A percentile compares a stretch with the other conserved stretches of the same genome.
These are phyloP conservation scores for Cettia cetti DNA, from an alignment of 2,113 vertebrate species.

Conservation along the genomic window DNA sequence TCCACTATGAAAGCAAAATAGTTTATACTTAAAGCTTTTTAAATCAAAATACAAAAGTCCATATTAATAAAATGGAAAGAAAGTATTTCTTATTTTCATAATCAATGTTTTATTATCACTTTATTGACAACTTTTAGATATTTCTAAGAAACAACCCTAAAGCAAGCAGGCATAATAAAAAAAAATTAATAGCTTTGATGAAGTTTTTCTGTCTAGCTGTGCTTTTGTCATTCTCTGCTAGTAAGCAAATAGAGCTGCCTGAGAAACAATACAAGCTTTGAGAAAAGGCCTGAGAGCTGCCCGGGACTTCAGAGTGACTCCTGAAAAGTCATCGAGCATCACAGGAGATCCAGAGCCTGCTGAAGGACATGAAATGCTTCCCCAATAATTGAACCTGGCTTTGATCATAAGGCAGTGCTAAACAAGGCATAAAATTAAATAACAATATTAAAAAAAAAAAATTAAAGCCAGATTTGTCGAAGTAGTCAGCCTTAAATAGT, in stretches of 20 bases:
- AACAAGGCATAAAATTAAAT: background rate
- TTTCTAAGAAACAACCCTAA: background rate
- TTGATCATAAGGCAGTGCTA: background rate
- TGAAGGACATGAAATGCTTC: background rate
- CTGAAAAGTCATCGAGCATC: background rate
- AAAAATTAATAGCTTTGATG: background rate
- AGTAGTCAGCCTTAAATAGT: background rate
- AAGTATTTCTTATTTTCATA: background rate
- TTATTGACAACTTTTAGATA: background rate
- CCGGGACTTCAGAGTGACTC: fast-evolving
- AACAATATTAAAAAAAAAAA: background rate
- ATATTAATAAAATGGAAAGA: background rate
- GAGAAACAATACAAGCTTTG: background rate
- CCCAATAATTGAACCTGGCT: background rate
- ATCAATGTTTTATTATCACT: background rate
- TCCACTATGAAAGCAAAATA: background rate
- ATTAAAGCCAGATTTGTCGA: background rate
- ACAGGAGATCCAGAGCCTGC: background rate
- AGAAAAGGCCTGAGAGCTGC: background rate
- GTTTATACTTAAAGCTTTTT: background rate
- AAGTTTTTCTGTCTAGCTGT: background rate
- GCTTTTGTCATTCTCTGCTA: background rate
- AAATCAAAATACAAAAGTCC: background rate
- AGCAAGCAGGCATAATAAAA: background rate
- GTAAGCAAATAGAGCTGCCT: background rate